Evolutionary conservation across 2,888 invertebrate species (phyloP).

Genomic region (Caenorhabditis drosophilae): DNA sequence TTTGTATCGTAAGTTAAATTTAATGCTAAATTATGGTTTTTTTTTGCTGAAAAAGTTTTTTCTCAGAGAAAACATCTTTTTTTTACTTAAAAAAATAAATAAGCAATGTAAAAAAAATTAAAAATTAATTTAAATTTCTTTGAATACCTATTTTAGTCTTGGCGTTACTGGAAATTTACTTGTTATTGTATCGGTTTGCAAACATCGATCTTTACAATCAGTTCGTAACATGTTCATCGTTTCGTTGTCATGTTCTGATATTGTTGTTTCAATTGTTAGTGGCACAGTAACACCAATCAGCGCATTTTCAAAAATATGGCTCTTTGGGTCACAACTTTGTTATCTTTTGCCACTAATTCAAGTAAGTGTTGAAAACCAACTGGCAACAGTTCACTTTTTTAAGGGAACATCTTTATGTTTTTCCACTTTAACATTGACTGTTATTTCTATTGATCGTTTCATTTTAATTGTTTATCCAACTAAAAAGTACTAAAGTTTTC

Average conservation of each 20-base stretch:
- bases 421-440: conserved; percentile 91
- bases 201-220: conserved; percentile 59
- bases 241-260: conserved; percentile 77
- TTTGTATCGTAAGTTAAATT: conserved; percentile 62
- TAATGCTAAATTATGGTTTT: too few species aligned
- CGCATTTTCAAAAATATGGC: conserved; percentile 88
- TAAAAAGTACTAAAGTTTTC: conserved; percentile 42
- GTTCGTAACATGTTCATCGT: conserved; percentile 68
- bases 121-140: neutral
- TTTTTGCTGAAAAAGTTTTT: neutral
- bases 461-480: conserved; percentile 66
- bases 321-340: conserved; percentile 87
- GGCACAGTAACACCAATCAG: conserved; percentile 96
- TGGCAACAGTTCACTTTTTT: conserved; percentile 14
- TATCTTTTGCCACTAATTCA: conserved; percentile 90
- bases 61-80: neutral
- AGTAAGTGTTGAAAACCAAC: conserved; percentile 69
- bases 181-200: conserved; percentile 59
- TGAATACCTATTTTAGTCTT: conserved; percentile 60
- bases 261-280: conserved; percentile 83
- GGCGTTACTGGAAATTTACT: conserved; percentile 63
- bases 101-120: neutral
- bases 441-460: conserved; percentile 92
- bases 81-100: neutral
- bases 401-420: conserved; percentile 89